Conservation (phyloP, 2,888 invertebrate species). For the Dryobota labecula region DNA sequence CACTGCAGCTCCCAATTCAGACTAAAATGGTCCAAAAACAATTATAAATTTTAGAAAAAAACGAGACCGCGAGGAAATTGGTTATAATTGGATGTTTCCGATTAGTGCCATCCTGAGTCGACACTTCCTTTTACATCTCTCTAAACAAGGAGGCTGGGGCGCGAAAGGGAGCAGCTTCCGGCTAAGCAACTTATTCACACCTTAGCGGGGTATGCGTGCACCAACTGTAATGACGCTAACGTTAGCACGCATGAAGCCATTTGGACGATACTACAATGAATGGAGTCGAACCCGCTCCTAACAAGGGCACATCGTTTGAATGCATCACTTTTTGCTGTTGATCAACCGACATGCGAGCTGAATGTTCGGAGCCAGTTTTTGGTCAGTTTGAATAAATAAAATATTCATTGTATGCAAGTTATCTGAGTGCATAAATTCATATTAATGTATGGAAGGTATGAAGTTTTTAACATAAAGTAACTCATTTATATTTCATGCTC, state of each 20-base stretch:
- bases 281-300: slow-evolving; percentile 55
- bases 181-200: slow-evolving; percentile 37
- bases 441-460: slow-evolving; percentile 63
- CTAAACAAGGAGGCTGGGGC: slow-evolving; percentile 6
- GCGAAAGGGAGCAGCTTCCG: slow-evolving; percentile 26
- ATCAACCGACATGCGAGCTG: slow-evolving; percentile 48
- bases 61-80: not conserved
- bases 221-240: slow-evolving; percentile 55
- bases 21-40: not conserved
- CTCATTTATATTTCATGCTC: slow-evolving; percentile 58
- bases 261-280: slow-evolving; percentile 51
- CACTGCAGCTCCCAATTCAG: not conserved
- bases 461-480: slow-evolving; percentile 61
- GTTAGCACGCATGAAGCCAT: slow-evolving; percentile 62
- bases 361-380: slow-evolving; percentile 74
- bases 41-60: not conserved
- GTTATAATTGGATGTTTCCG: slow-evolving; percentile 9
- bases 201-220: slow-evolving; percentile 33
- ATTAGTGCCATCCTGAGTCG: not conserved
- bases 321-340: slow-evolving; percentile 76
- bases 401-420: slow-evolving; percentile 81
- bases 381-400: slow-evolving; percentile 82
- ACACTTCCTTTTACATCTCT: slow-evolving; percentile 3
- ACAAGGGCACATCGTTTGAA: slow-evolving; percentile 75
- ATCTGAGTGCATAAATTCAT: slow-evolving; percentile 65